Evolutionary conservation across 2,113 vertebrate species (phyloP).

Genomic region (Castor canadensis): DNA sequence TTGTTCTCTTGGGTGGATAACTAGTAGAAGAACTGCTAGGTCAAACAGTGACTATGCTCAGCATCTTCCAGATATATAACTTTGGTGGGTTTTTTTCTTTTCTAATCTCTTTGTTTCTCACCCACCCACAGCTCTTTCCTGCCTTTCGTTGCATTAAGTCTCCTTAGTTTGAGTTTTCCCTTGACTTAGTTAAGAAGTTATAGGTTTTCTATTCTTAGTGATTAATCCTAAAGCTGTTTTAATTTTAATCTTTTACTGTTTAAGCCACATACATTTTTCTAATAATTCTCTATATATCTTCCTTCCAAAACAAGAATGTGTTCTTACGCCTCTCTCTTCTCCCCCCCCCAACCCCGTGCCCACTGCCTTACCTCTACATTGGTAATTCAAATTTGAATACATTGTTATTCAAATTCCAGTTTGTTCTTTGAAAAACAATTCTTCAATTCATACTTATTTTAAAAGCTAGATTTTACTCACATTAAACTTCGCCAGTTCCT

Average conservation of each 20-base stretch:
- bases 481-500: background rate
- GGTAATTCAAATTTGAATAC: too few relatives aligned
- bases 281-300: background rate
- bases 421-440: background rate
- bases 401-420: conserved; percentile 18
- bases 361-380: background rate
- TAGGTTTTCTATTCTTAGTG: background rate
- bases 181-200: background rate
- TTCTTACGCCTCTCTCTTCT: background rate
- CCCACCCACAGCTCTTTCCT: background rate
- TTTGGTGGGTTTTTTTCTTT: background rate
- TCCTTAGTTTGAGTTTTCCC: background rate
- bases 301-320: background rate
- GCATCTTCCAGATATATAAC: background rate
- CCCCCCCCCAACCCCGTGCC: background rate
- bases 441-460: background rate
- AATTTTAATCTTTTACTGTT: conserved; percentile 14
- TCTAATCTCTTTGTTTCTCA: background rate
- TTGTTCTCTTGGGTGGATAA: background rate
- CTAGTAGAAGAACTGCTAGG: background rate
- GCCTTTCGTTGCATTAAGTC: background rate
- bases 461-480: conserved; percentile 21
- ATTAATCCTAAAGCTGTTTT: background rate
- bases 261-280: background rate
- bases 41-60: background rate